Evolutionary conservation across 2,797 vertebrate genomes (phyloP).

Genomic region (Numenius phaeopus): DNA sequence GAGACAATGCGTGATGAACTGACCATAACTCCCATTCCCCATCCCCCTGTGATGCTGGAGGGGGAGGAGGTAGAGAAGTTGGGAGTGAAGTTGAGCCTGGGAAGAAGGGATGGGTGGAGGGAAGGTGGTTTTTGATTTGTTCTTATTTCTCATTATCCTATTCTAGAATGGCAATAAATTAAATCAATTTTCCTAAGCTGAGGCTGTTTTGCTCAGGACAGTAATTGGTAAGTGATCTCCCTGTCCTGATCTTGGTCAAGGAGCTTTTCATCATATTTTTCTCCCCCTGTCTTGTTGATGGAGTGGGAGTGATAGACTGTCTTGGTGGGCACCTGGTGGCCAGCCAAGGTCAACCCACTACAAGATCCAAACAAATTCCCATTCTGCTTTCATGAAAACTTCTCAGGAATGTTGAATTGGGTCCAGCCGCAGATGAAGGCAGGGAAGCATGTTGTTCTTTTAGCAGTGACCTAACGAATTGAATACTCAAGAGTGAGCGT

Average conservation of each 20-base stretch:
- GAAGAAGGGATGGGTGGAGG: background rate
- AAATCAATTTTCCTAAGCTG: background rate
- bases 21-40: fast-evolving
- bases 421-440: background rate
- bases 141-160: background rate
- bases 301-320: background rate
- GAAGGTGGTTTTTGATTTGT: background rate
- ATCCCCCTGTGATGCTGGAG: fast-evolving
- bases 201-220: background rate
- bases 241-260: background rate
- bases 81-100: background rate
- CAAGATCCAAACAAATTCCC: background rate
- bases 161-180: background rate
- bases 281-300: background rate
- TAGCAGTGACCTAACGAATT: background rate
- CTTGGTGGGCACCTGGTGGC: background rate
- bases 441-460: background rate
- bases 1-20: background rate
- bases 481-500: background rate
- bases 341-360: too few species aligned
- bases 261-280: background rate
- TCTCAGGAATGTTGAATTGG: background rate
- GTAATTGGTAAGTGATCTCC: background rate
- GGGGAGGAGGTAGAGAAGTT: background rate
- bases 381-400: background rate